Conservation (phyloP, 1,140 invertebrate genomes). For the Centruroides sculpturatus region DNA sequence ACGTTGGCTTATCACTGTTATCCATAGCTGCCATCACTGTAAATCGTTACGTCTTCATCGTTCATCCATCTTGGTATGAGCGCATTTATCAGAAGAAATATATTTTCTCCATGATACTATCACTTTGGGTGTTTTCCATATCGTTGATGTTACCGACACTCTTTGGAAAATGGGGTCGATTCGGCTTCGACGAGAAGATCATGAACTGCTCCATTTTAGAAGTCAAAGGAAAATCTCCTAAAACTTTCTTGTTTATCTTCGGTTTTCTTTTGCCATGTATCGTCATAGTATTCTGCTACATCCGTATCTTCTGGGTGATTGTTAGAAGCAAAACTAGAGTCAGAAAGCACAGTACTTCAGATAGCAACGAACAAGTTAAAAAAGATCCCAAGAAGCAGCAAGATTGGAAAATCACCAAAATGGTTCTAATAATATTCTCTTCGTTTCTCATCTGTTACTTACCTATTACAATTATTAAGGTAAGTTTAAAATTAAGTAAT, state of each 20-base stretch:
- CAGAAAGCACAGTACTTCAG: conserved; percentile 19
- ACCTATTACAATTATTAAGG: conserved; percentile 69
- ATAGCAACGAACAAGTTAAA: background rate
- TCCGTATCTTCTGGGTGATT: background rate
- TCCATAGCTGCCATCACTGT: conserved; percentile 79
- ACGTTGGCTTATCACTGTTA: conserved; percentile 66
- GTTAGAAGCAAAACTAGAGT: background rate
- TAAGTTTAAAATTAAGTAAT: conserved; percentile 22
- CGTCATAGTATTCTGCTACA: conserved; percentile 64
- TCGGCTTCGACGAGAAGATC: conserved; percentile 47
- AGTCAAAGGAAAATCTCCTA: conserved; percentile 50
- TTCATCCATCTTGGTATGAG: conserved; percentile 3
- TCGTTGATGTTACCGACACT: conserved; percentile 53
- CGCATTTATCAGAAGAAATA: conserved; percentile 2
- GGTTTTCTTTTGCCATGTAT: conserved; percentile 64
- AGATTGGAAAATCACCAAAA: conserved; percentile 46
- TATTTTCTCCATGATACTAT: conserved; percentile 23
- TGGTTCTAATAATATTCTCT: conserved; percentile 70
- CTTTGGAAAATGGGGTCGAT: conserved; percentile 59
- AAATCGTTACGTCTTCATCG: conserved; percentile 49
- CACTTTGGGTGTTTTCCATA: conserved; percentile 53
- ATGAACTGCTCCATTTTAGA: conserved; percentile 32
- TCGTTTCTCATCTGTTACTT: conserved; percentile 68
- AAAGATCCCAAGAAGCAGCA: background rate
- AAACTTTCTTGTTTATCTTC: conserved; percentile 66